Evolutionary conservation across 2,113 vertebrate genomes (phyloP).

Genomic region (Vulpes ferrilata): DNA sequence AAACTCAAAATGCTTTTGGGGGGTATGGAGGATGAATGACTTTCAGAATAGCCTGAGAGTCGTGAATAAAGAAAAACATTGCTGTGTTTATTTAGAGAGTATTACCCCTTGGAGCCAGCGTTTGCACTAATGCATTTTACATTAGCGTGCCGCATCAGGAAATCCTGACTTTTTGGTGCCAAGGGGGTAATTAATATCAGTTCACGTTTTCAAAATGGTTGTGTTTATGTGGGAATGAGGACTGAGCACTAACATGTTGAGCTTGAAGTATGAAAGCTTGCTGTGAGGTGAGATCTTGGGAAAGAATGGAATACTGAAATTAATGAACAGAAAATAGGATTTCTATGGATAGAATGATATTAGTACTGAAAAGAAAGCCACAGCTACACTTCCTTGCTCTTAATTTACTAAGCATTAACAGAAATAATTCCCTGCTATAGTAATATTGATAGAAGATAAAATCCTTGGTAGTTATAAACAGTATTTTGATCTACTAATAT

Average conservation of each 20-base stretch:
- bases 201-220: conserved; percentile 91
- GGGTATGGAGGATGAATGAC: conserved; percentile 67
- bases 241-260: conserved; percentile 83
- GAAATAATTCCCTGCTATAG: conserved; percentile 36
- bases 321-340: conserved; percentile 59
- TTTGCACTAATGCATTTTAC: conserved; percentile 91
- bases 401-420: conserved; percentile 33
- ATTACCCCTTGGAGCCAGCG: conserved; percentile 88
- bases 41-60: conserved; percentile 85
- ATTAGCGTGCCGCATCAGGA: conserved; percentile 90
- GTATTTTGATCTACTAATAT: conserved; percentile 35
- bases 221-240: conserved; percentile 90
- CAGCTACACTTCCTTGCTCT: conserved; percentile 45
- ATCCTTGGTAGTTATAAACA: neutral
- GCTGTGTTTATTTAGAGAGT: conserved; percentile 89
- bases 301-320: conserved; percentile 77
- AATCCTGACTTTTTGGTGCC: conserved; percentile 90
- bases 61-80: conserved; percentile 85
- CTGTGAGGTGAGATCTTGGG: conserved; percentile 77
- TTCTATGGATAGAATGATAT: neutral
- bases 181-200: conserved; percentile 91
- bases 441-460: conserved; percentile 31
- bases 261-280: conserved; percentile 84
- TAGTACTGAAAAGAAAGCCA: conserved; percentile 29
- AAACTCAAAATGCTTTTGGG: conserved; percentile 80